phyloP scores from a whole-genome alignment of 1,140 invertebrate species.

The Pentalonia nigronervosa region DNA sequence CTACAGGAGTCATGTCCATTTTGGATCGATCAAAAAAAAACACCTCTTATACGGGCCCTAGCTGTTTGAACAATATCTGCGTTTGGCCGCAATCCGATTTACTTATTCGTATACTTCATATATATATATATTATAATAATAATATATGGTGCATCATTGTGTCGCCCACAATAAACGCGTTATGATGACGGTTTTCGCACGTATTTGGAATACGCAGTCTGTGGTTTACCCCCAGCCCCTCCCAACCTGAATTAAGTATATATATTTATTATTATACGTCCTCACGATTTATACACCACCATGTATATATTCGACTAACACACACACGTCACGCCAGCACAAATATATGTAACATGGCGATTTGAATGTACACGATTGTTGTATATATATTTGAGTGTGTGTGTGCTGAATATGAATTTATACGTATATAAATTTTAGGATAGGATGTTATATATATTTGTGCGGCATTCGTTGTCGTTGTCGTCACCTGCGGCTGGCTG shows the following conservation, averaged over 20 bases:
- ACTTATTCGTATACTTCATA: background rate
- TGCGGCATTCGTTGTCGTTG: background rate
- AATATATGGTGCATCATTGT: background rate
- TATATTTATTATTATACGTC: background rate
- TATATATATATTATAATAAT: background rate
- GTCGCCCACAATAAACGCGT: background rate
- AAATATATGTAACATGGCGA: background rate
- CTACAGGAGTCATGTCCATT: slow-evolving; percentile 43
- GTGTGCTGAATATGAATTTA: background rate
- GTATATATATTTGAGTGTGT: background rate
- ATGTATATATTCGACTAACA: too few species aligned
- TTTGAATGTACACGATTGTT: background rate
- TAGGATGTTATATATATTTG: background rate
- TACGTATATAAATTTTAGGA: background rate
- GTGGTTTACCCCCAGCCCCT: background rate
- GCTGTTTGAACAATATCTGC: background rate
- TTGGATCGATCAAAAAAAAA: slow-evolving; percentile 44
- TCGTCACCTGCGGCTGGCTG: slow-evolving; percentile 23
- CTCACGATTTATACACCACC: background rate
- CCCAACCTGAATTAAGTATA: background rate
- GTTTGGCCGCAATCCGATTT: slow-evolving; percentile 5
- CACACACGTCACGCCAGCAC: background rate
- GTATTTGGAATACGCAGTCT: slow-evolving; percentile 11
- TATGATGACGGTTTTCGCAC: slow-evolving; percentile 36
- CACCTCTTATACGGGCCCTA: background rate